Evolutionary conservation across 1,140 invertebrate species (phyloP).

Genomic region (Trialeurodes vaporariorum): DNA sequence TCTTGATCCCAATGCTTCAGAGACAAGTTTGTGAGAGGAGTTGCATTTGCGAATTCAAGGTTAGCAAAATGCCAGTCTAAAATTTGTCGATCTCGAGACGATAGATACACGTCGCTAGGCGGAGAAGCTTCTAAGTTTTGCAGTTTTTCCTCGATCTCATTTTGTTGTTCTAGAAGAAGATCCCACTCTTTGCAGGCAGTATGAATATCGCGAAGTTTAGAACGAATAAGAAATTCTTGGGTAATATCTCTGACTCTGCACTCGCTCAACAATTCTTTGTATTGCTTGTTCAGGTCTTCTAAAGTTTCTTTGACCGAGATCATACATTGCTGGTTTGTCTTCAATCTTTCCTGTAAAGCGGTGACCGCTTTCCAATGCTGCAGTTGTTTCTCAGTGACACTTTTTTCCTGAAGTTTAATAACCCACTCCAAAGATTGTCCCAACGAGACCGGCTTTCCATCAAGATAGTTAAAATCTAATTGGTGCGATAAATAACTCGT

Average conservation of each 20-base stretch:
- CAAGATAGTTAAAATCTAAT: slow-evolving; percentile 86
- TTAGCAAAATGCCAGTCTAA: slow-evolving; percentile 99
- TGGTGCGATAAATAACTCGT: slow-evolving; percentile 94
- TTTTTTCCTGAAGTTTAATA: slow-evolving; percentile 91
- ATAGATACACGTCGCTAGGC: slow-evolving; percentile 89
- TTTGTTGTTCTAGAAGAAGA: slow-evolving; percentile 61
- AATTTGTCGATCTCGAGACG: slow-evolving; percentile 88
- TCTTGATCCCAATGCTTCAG: slow-evolving; percentile 99
- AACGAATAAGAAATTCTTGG: slow-evolving; percentile 77
- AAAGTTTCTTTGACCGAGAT: slow-evolving; percentile 53
- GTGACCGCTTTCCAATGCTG: slow-evolving; percentile 67
- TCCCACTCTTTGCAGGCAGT: slow-evolving; percentile 73
- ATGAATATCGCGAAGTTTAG: slow-evolving; percentile 69
- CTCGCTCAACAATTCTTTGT: slow-evolving; percentile 48
- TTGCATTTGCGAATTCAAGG: slow-evolving; percentile 96
- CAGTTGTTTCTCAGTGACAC: slow-evolving; percentile 86
- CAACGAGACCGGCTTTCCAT: slow-evolving; percentile 74
- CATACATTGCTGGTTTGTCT: slow-evolving; percentile 48
- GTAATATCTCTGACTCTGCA: slow-evolving; percentile 58
- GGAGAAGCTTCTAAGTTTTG: slow-evolving; percentile 75
- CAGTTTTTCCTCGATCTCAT: slow-evolving; percentile 76
- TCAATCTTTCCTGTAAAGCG: slow-evolving; percentile 68
- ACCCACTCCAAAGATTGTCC: slow-evolving; percentile 95
- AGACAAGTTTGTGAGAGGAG: slow-evolving; percentile 84
- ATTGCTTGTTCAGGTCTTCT: slow-evolving; percentile 51